These are phyloP conservation scores for Campaea margaritaria DNA, from an alignment of 2,888 invertebrate species.

Conservation along the genomic window DNA sequence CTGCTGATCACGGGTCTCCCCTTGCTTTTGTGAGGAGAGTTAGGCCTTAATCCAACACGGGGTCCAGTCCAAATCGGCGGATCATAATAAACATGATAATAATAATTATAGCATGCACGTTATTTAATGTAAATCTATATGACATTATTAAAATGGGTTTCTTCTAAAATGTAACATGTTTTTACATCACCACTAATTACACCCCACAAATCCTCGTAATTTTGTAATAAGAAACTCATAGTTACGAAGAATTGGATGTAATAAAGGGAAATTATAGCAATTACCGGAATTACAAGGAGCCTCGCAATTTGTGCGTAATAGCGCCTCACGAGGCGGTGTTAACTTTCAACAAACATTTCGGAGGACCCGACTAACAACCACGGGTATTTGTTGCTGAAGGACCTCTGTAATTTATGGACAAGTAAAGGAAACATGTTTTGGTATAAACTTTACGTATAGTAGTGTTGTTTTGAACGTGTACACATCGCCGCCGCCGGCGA, in stretches of 20 bases:
- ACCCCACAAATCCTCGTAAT: slow-evolving; percentile 21
- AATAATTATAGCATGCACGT: too few relatives aligned
- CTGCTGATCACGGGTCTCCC: too few relatives aligned
- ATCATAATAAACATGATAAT: too few relatives aligned
- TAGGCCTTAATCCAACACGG: too few relatives aligned
- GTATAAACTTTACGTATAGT: too few relatives aligned
- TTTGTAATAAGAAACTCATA: slow-evolving; percentile 39
- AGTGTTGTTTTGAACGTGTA: not conserved
- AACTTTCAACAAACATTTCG: slow-evolving; percentile 32
- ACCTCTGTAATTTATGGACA: slow-evolving; percentile 13
- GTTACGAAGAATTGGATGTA: slow-evolving; percentile 45
- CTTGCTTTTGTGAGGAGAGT: too few relatives aligned
- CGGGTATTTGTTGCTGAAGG: slow-evolving; percentile 9
- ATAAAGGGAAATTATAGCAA: slow-evolving; percentile 57
- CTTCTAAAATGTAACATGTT: not conserved
- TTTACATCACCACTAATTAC: slow-evolving; percentile 22
- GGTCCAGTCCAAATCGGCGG: too few relatives aligned
- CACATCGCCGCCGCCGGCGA: not conserved
- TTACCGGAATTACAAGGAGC: slow-evolving; percentile 54
- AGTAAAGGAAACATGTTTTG: not conserved
- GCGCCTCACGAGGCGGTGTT: slow-evolving; percentile 28
- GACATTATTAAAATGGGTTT: too few relatives aligned
- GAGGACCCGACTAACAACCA: slow-evolving; percentile 7
- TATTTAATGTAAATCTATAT: too few relatives aligned
- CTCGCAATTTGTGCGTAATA: slow-evolving; percentile 49